Conservation (phyloP, 2,113 vertebrate genomes). For the Pseudorectes ferrugineus region DNA sequence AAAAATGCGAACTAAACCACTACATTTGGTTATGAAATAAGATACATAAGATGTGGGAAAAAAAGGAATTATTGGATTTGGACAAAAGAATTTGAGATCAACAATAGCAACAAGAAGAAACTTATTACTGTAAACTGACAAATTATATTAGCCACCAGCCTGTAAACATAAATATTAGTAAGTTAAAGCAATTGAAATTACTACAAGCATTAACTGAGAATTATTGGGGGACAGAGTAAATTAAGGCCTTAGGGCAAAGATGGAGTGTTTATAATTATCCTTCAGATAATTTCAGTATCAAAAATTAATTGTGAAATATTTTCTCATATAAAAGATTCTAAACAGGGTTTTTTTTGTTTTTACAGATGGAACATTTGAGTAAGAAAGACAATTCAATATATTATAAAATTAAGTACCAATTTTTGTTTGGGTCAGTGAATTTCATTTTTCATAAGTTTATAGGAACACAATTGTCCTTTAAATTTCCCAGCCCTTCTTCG, state of each 20-base stretch:
- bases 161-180: not conserved
- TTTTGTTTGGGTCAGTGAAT: not conserved
- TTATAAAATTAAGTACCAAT: not conserved
- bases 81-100: not conserved
- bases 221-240: not conserved
- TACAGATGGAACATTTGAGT: not conserved
- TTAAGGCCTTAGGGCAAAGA: not conserved
- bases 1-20: no score
- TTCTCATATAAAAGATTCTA: not conserved
- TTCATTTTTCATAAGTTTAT: not conserved
- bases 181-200: not conserved
- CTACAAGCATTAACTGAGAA: not conserved
- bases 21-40: not conserved
- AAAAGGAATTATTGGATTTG: not conserved
- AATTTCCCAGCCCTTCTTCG: not conserved
- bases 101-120: not conserved
- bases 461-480: not conserved
- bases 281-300: not conserved
- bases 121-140: not conserved
- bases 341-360: not conserved
- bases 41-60: fast-evolving
- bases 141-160: not conserved
- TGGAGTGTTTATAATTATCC: not conserved
- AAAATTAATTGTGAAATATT: not conserved
- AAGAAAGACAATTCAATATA: not conserved